Evolutionary conservation across 2,888 invertebrate species (phyloP), one percentile per base, ranked within the genome.

Genomic region (Epinotia bilunana): DNA sequence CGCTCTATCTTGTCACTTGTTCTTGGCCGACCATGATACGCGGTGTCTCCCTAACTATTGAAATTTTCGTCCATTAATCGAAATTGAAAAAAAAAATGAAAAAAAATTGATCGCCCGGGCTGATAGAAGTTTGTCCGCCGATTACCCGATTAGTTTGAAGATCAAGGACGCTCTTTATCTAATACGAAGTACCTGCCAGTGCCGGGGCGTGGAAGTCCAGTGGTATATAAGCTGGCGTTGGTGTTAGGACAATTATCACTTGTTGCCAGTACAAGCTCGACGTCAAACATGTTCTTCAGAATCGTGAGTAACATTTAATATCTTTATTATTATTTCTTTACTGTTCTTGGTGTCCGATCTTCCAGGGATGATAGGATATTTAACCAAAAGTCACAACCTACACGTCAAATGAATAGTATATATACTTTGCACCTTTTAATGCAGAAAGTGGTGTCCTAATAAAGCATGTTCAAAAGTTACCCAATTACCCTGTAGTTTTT

Each of bases 81-180:
- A n/a, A n/a, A n/a, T n/a, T n/a, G n/a, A n/a, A n/a, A n/a, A n/a
- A n/a, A n/a, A n/a, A n/a, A n/a, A n/a, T n/a, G n/a, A n/a, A n/a
- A n/a, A n/a, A n/a, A n/a, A n/a, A n/a, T 89, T 78, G 80, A 83
- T 87, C 84, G 83, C 78, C 85, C 84, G 20, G 46, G n/a, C 72
- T 46, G 75, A 84, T 81, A 83, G 82, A 83, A 76, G 79, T 82
- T 77, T 82, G 83, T 85, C 86, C 83, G 84, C 80, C 82, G 84
- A 84, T 85, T 87, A 87, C 80, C 86, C 85, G 86, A 86, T 83
- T 86, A 86, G 84, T 85, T 84, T 87, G 91, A 93, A 93, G 92
- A 93, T 93, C 92, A 93, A 93, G 93, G 93, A 89, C 92, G 81
- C 84, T 90, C 92, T 92, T 93, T 92, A 87, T 87, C 83, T 79